phyloP scores from a whole-genome alignment of 2,797 vertebrate species.

The Rhyacichthys aspro region DNA sequence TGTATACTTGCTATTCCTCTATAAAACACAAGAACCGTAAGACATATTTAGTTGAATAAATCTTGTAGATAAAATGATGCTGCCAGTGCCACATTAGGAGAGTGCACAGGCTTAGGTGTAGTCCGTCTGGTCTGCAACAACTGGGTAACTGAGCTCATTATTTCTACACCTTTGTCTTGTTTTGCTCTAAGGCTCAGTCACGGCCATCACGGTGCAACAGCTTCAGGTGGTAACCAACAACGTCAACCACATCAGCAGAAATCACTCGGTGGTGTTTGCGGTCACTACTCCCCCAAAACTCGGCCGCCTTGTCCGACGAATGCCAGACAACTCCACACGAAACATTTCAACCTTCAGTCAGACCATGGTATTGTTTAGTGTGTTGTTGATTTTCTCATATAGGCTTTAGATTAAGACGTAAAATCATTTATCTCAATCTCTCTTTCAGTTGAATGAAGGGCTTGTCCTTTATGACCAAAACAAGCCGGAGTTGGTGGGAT shows the following conservation, averaged over 20 bases:
- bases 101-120: no score
- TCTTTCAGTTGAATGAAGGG: constrained; percentile 81
- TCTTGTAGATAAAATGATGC: no score
- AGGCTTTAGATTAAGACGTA: background rate
- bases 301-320: constrained; percentile 78
- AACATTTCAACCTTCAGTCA: constrained; percentile 85
- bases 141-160: background rate
- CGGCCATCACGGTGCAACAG: constrained; percentile 77
- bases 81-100: no score
- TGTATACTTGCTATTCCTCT: no score
- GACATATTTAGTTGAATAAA: no score
- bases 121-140: no score
- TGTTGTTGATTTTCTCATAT: background rate
- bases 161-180: constrained; percentile 4
- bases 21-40: no score
- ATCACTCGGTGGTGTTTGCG: constrained; percentile 81
- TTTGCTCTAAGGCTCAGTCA: constrained; percentile 78
- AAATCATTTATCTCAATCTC: constrained; percentile 4
- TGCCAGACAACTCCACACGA: constrained; percentile 73
- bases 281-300: constrained; percentile 79
- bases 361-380: constrained; percentile 79
- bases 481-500: constrained; percentile 70
- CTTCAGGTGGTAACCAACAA: constrained; percentile 86
- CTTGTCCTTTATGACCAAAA: constrained; percentile 84
- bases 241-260: constrained; percentile 64